Conservation (phyloP, 2,888 invertebrate genomes). For the Rhimphoctona megacephalus region DNA sequence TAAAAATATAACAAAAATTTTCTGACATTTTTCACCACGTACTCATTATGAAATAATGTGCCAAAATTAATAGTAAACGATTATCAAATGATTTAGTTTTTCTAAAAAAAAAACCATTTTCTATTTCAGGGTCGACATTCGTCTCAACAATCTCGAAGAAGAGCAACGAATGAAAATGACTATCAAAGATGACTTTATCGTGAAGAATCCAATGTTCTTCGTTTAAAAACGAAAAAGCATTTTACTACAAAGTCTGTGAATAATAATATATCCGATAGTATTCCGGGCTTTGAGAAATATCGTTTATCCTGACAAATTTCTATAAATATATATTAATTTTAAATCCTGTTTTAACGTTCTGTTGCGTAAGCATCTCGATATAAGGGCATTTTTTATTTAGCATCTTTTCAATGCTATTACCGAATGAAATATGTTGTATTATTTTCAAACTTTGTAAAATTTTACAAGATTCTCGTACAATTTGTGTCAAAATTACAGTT, state of each 20-base stretch:
- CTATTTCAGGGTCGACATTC: slow-evolving; percentile 84
- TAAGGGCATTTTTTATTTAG: not conserved
- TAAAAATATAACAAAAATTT: not conserved
- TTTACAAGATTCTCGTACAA: not conserved
- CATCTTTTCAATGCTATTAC: not conserved
- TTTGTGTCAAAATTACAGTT: too few relatives aligned
- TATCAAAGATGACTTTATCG: slow-evolving; percentile 85
- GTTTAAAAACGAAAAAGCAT: slow-evolving; percentile 85
- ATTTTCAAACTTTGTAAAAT: not conserved
- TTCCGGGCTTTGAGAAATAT: slow-evolving; percentile 18
- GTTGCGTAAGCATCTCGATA: not conserved
- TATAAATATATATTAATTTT: not conserved
- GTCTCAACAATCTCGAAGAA: slow-evolving; percentile 85
- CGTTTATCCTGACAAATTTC: not conserved
- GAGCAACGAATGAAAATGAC: slow-evolving; percentile 86
- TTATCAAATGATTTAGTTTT: not conserved
- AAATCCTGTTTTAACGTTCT: not conserved
- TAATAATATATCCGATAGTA: slow-evolving; percentile 28
- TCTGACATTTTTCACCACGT: not conserved
- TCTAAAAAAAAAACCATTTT: slow-evolving; percentile 15
- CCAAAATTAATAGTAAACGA: not conserved
- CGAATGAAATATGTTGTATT: not conserved
- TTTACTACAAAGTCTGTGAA: slow-evolving; percentile 21
- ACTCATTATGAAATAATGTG: not conserved
- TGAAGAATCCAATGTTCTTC: slow-evolving; percentile 89